Percentiles rank a stretch among this genome's conserved stretches.
These are phyloP conservation scores for Acanthacorydalis orientalis DNA, from an alignment of 2,888 invertebrate species.

Conservation along the genomic window DNA sequence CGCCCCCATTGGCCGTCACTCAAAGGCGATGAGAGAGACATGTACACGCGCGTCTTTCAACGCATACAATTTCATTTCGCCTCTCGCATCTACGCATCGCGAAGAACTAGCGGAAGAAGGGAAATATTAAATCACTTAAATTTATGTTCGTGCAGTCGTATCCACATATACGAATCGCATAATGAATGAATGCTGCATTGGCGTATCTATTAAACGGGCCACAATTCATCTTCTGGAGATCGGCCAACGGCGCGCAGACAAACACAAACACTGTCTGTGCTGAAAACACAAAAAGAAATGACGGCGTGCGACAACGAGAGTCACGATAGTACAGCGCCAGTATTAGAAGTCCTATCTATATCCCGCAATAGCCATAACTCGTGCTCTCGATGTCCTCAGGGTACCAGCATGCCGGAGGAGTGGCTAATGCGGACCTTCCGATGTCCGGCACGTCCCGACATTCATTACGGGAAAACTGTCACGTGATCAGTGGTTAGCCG, in stretches of 20 bases:
- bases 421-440: conserved; percentile 16
- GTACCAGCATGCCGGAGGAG: conserved; percentile 10
- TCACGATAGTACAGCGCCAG: conserved; percentile 8
- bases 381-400: conserved; percentile 12
- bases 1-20: conserved; percentile 3
- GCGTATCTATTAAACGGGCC: conserved; percentile 18
- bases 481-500: conserved; percentile 9
- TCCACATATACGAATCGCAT: conserved; percentile 13
- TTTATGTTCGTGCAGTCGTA: conserved; percentile 7
- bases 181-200: conserved; percentile 18
- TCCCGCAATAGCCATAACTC: conserved; percentile 19
- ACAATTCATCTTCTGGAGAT: conserved; percentile 22
- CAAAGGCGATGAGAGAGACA: no score
- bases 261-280: conserved; percentile 8
- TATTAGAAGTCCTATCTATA: conserved; percentile 16
- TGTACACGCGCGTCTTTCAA: no score
- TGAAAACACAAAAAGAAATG: conserved; percentile 8
- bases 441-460: conserved; percentile 17
- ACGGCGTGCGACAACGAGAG: conserved; percentile 10
- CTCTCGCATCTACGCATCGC: no score
- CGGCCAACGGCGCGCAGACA: conserved; percentile 17
- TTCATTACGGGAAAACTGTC: conserved; percentile 15
- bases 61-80: no score
- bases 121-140: conserved; percentile 8
- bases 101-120: no score